A percentile compares a stretch with the other conserved stretches of the same genome.
These are phyloP conservation scores for Lemur catta DNA, from an alignment of 2,797 vertebrate species.

Conservation along the genomic window DNA sequence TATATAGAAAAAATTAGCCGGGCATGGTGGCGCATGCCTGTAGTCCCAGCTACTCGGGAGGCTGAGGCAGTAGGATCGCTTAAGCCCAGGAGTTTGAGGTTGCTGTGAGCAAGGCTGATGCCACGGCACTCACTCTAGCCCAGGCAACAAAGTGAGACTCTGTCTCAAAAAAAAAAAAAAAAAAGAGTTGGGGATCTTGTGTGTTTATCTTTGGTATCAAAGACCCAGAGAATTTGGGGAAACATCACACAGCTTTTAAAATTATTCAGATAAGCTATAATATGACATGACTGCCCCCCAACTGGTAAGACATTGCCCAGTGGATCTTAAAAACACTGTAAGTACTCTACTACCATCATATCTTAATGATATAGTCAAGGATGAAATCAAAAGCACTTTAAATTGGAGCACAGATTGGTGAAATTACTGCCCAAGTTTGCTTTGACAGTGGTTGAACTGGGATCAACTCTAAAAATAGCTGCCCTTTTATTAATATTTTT, in stretches of 20 bases:
- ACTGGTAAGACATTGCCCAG: slow-evolving; percentile 39
- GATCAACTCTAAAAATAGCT: slow-evolving; percentile 34
- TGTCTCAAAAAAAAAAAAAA: too few species aligned
- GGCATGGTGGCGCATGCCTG: too few species aligned
- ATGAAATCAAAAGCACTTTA: slow-evolving; percentile 60
- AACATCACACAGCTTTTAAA: slow-evolving; percentile 53
- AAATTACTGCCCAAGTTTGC: slow-evolving; percentile 30
- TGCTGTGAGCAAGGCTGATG: too few species aligned
- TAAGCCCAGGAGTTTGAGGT: too few species aligned
- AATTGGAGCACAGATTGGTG: background rate
- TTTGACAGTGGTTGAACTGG: background rate
- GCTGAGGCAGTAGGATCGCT: too few species aligned
- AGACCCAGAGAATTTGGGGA: slow-evolving; percentile 54
- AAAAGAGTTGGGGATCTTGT: slow-evolving; percentile 14
- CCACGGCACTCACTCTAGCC: too few species aligned
- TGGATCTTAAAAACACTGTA: slow-evolving; percentile 59
- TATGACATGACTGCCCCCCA: slow-evolving; percentile 32
- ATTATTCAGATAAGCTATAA: slow-evolving; percentile 45
- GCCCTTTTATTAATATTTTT: slow-evolving; percentile 34
- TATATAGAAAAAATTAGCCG: too few species aligned
- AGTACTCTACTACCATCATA: slow-evolving; percentile 53
- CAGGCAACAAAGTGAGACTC: too few species aligned
- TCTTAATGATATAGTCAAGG: slow-evolving; percentile 55
- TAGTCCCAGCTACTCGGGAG: too few species aligned
- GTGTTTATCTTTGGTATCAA: slow-evolving; percentile 60